phyloP scores from a whole-genome alignment of 2,113 vertebrate genomes.

The Hylia prasina region DNA sequence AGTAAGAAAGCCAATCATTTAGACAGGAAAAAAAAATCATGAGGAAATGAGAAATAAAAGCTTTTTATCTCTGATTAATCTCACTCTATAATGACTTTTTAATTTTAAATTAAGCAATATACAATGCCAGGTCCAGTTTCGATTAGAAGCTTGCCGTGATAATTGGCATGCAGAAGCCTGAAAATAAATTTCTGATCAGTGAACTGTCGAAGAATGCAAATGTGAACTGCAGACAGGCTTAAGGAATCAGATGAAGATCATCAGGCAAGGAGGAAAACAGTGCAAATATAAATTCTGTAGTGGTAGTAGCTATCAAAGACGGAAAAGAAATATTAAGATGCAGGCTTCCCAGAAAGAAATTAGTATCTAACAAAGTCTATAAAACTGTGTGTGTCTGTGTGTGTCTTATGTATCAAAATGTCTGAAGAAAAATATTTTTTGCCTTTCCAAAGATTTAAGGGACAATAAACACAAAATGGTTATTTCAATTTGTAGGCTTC shows the following conservation, averaged over 20 bases:
- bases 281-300: not conserved
- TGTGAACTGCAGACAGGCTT: slow-evolving; percentile 72
- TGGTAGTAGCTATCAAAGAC: not conserved
- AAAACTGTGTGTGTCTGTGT: accelerated
- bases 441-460: not conserved
- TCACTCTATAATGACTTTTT: slow-evolving; percentile 61
- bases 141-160: slow-evolving; percentile 81
- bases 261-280: slow-evolving; percentile 20
- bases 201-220: slow-evolving; percentile 79
- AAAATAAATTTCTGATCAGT: slow-evolving; percentile 86
- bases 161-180: slow-evolving; percentile 79
- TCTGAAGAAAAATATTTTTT: not conserved
- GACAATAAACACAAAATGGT: not conserved
- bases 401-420: not conserved
- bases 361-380: not conserved
- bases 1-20: not conserved
- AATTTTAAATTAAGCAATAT: slow-evolving; percentile 68
- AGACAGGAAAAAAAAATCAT: not conserved
- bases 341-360: not conserved
- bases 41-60: not conserved
- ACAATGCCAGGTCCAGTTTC: slow-evolving; percentile 60
- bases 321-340: not conserved
- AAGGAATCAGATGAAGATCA: slow-evolving; percentile 52
- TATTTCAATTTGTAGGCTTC: not conserved
- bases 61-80: slow-evolving; percentile 63